A percentile compares a stretch with the other conserved stretches of the same genome.
Conservation (phyloP, 2,113 vertebrate genomes). For the Osmerus eperlanus region DNA sequence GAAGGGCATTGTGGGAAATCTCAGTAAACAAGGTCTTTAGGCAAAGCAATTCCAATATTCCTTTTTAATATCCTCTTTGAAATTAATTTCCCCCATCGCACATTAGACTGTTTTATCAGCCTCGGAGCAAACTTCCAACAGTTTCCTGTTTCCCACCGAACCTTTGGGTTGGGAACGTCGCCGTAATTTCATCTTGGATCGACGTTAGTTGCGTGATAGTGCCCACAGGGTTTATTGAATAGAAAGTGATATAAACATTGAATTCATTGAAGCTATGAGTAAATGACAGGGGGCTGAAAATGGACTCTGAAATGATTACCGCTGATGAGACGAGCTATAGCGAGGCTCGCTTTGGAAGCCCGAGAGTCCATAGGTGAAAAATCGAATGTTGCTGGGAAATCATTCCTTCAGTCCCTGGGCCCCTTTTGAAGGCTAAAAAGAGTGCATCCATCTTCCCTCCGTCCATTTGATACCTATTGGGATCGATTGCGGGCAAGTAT, state of each 20-base stretch:
- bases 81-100: slow-evolving; percentile 1
- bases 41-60: neutral
- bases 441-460: too few species aligned
- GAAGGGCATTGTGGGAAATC: neutral
- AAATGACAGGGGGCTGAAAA: neutral
- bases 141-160: neutral
- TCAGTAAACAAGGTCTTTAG: neutral
- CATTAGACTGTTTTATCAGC: neutral
- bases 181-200: neutral
- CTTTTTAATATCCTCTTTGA: neutral
- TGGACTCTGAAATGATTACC: neutral
- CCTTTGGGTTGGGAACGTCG: neutral
- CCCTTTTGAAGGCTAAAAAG: too few species aligned
- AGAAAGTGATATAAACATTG: neutral
- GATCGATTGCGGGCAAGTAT: too few species aligned
- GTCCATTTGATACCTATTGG: too few species aligned
- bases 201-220: neutral
- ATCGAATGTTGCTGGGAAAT: too few species aligned
- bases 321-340: neutral
- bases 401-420: too few species aligned
- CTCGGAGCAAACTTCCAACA: neutral
- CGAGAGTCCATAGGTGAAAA: too few species aligned
- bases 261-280: neutral
- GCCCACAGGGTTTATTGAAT: slow-evolving; percentile 1
- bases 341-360: too few species aligned